These are phyloP conservation scores for Druon quercuslanigerum DNA, from an alignment of 1,140 invertebrate genomes.

Conservation along the genomic window DNA sequence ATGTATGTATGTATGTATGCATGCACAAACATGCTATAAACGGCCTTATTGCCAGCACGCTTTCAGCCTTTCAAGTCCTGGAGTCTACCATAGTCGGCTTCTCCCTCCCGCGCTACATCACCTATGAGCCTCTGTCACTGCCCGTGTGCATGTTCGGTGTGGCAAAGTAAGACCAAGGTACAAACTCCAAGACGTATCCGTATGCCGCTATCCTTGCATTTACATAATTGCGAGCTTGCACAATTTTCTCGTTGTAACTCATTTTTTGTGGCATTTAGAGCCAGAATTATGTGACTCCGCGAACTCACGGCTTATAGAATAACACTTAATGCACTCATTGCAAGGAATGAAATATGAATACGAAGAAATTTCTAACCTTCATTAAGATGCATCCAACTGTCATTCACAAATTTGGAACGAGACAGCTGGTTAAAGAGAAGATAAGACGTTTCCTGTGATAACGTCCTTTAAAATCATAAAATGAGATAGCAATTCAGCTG, in stretches of 20 bases:
- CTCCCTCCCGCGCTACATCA: background rate
- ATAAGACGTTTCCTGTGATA: too few relatives aligned
- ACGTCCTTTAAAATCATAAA: too few relatives aligned
- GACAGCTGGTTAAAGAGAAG: too few relatives aligned
- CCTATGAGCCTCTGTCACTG: slow-evolving; percentile 32
- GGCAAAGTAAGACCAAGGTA: too few relatives aligned
- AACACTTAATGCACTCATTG: too few relatives aligned
- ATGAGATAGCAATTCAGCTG: too few relatives aligned
- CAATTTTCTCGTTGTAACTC: slow-evolving; percentile 54
- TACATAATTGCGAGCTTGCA: slow-evolving; percentile 52
- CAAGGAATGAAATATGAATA: background rate
- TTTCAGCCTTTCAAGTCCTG: slow-evolving; percentile 53
- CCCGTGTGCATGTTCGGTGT: background rate
- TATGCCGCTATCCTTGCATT: slow-evolving; percentile 39
- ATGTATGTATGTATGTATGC: background rate
- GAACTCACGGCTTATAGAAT: too few relatives aligned
- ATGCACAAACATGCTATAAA: slow-evolving; percentile 44
- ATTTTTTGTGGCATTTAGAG: slow-evolving; percentile 54
- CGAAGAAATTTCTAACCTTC: slow-evolving; percentile 13
- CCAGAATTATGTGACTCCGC: slow-evolving; percentile 32
- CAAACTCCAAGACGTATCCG: background rate
- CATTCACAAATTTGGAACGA: too few relatives aligned
- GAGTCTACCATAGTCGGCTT: slow-evolving; percentile 24
- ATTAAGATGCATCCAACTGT: background rate
- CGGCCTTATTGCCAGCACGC: slow-evolving; percentile 44